These are phyloP conservation scores for Emydura subglobosa DNA, from an alignment of 2,113 vertebrate species.

Conservation along the genomic window DNA sequence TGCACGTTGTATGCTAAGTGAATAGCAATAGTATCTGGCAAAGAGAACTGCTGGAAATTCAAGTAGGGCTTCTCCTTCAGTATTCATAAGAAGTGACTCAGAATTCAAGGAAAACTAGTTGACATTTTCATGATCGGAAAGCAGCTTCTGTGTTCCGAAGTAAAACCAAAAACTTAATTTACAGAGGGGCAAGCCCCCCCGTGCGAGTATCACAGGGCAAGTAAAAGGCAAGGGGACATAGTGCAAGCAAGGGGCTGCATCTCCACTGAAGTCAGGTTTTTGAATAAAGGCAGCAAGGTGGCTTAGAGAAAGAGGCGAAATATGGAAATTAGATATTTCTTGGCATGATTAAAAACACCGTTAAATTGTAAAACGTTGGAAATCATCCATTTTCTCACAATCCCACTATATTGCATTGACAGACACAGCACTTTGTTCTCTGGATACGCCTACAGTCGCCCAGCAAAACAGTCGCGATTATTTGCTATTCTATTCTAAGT, in stretches of 20 bases:
- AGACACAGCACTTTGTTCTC: not conserved
- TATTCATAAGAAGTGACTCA: not conserved
- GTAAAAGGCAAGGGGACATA: not conserved
- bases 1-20: not conserved
- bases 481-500: not conserved
- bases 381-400: not conserved
- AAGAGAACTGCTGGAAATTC: not conserved
- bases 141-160: not conserved
- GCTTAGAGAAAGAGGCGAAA: not conserved
- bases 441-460: not conserved
- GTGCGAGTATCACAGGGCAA: not conserved
- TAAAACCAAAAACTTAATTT: not conserved
- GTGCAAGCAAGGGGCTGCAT: not conserved
- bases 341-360: not conserved
- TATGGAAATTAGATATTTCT: not conserved
- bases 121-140: not conserved
- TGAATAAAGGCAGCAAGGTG: not conserved
- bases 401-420: not conserved
- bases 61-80: rapidly evolving
- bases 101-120: not conserved
- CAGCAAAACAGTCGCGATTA: not conserved
- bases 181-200: not conserved
- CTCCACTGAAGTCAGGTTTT: not conserved
- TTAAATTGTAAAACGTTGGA: not conserved
- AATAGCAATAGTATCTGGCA: not conserved